Conservation (phyloP, 2,797 vertebrate genomes). For the Calcarius lapponicus region DNA sequence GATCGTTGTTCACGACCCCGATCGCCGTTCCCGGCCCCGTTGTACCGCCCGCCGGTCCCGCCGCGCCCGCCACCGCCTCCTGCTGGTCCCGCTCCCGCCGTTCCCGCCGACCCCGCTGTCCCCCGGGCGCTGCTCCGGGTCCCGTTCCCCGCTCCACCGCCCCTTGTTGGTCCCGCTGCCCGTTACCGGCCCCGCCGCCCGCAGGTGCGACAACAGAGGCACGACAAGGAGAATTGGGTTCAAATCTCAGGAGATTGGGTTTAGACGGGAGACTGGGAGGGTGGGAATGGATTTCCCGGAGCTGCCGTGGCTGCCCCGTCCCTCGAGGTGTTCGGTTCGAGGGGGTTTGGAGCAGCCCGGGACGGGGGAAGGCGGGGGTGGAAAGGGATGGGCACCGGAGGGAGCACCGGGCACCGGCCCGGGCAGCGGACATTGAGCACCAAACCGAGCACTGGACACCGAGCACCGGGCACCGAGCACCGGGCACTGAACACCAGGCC, state of each 20-base stretch:
- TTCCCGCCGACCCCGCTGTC: not conserved
- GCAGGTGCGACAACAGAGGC: too few species aligned
- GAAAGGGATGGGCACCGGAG: not conserved
- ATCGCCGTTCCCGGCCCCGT: not conserved
- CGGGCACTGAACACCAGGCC: not conserved
- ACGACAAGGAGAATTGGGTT: not conserved
- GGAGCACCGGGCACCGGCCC: rapidly evolving
- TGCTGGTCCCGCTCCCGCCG: not conserved
- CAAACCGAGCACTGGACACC: too few species aligned
- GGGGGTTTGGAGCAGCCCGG: not conserved
- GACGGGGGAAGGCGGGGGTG: not conserved
- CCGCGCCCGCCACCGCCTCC: not conserved
- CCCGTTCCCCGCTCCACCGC: not conserved
- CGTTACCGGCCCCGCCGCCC: not conserved
- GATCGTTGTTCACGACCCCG: not conserved
- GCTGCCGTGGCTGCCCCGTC: not conserved
- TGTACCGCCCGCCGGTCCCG: not conserved
- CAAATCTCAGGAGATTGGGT: rapidly evolving
- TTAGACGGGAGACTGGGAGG: rapidly evolving
- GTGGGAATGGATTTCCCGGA: not conserved
- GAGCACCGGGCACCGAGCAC: not conserved
- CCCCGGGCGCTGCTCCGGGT: not conserved
- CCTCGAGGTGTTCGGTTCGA: not conserved
- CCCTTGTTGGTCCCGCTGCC: not conserved
- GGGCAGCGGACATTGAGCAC: not conserved